phyloP scores from a whole-genome alignment of 2,797 vertebrate species.

The Arvicola amphibius region DNA sequence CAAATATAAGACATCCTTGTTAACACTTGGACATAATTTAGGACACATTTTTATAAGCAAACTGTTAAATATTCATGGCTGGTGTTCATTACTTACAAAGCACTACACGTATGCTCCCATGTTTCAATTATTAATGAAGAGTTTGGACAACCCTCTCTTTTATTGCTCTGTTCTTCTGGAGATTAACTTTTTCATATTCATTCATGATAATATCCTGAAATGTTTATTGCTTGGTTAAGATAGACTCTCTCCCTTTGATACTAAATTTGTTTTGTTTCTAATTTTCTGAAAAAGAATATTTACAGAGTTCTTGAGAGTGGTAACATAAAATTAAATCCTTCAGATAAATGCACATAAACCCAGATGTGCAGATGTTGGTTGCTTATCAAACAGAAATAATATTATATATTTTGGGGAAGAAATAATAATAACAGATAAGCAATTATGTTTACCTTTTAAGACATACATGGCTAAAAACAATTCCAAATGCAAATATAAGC shows the following conservation, averaged over 20 bases:
- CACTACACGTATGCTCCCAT: conserved; percentile 80
- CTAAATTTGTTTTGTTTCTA: conserved; percentile 54
- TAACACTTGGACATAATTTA: conserved; percentile 87
- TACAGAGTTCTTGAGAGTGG: background rate
- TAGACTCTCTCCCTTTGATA: conserved; percentile 25
- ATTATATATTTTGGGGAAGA: background rate
- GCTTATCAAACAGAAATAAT: conserved; percentile 4
- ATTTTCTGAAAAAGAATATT: conserved; percentile 47
- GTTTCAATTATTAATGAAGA: conserved; percentile 86
- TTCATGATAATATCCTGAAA: conserved; percentile 70
- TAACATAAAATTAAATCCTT: conserved; percentile 46
- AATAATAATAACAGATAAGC: conserved; percentile 6
- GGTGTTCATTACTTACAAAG: conserved; percentile 85
- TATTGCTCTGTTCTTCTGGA: conserved; percentile 81
- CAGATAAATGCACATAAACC: background rate
- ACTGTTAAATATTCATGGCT: conserved; percentile 87
- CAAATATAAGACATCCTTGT: conserved; percentile 83
- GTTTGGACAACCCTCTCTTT: conserved; percentile 82
- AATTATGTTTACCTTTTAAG: background rate
- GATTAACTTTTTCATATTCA: conserved; percentile 82
- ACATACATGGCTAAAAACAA: background rate
- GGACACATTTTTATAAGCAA: conserved; percentile 83
- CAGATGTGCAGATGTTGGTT: background rate
- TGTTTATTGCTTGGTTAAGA: conserved; percentile 66
- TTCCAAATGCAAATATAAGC: background rate